These are phyloP conservation scores for Corydoras maculifer DNA, from an alignment of 2,113 vertebrate genomes.

Conservation along the genomic window DNA sequence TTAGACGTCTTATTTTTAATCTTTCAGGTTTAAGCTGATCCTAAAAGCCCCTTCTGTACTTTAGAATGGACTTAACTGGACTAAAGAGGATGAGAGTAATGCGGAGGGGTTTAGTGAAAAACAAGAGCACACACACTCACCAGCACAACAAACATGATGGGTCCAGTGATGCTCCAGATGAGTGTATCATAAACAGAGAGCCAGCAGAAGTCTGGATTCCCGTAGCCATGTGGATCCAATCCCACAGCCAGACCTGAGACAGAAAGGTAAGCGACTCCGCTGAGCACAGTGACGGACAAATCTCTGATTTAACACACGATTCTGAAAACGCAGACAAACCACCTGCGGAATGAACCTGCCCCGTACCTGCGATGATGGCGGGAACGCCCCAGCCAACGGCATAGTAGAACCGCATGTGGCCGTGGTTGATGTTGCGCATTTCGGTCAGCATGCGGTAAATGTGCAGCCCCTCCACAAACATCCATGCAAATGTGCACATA, in stretches of 20 bases:
- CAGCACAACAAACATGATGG: slow-evolving; percentile 67
- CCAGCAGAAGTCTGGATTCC: slow-evolving; percentile 88
- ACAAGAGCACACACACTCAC: slow-evolving; percentile 51
- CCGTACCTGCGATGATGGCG: slow-evolving; percentile 76
- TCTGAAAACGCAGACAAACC: no score
- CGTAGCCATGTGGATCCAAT: slow-evolving; percentile 82
- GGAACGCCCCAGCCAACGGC: slow-evolving; percentile 80
- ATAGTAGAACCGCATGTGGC: slow-evolving; percentile 81
- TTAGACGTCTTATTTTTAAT: no score
- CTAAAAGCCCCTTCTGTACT: no score
- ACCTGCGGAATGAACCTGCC: background rate
- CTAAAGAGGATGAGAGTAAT: background rate
- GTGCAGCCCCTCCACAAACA: slow-evolving; percentile 80
- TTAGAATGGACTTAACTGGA: no score
- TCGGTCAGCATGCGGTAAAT: slow-evolving; percentile 83
- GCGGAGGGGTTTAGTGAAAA: background rate
- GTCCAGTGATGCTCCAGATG: slow-evolving; percentile 81
- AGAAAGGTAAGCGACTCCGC: background rate
- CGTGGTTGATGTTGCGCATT: slow-evolving; percentile 76
- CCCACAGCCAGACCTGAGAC: slow-evolving; percentile 77
- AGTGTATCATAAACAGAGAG: slow-evolving; percentile 79
- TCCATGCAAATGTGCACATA: slow-evolving; percentile 81
- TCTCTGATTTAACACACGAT: no score
- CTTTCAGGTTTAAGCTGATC: no score
- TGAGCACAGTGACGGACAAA: no score